Conservation (phyloP, 1,140 invertebrate genomes). For the Magallana ariakensis region DNA sequence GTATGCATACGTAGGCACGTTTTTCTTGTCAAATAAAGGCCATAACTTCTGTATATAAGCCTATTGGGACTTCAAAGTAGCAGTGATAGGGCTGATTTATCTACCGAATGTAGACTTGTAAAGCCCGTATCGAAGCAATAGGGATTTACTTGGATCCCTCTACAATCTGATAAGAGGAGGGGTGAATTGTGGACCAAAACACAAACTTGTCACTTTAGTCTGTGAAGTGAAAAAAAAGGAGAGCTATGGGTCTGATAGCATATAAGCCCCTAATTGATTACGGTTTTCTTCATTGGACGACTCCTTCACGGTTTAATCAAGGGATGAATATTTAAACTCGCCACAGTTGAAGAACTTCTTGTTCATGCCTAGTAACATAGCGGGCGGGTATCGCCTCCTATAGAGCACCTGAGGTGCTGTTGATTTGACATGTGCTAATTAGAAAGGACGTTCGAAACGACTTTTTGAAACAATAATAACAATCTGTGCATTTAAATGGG, state of each 20-base stretch:
- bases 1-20: no score
- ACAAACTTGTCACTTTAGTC: conserved; percentile 2
- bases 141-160: conserved; percentile 9
- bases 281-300: background rate
- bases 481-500: background rate
- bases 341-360: background rate
- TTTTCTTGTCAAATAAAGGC: no score
- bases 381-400: background rate
- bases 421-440: background rate
- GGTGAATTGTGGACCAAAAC: conserved; percentile 22
- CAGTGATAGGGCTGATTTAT: background rate
- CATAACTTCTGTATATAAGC: no score
- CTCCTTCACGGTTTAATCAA: conserved; percentile 2
- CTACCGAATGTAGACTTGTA: background rate
- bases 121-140: conserved; percentile 12
- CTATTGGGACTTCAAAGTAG: no score
- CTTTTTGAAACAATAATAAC: background rate
- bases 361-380: conserved; percentile 6
- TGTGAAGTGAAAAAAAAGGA: background rate
- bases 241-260: background rate
- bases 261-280: background rate
- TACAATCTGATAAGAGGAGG: conserved; percentile 20
- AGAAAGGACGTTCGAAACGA: background rate
- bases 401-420: background rate
- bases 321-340: conserved; percentile 11